Conservation (phyloP, 2,888 invertebrate species). For the Schizaphis graminum region DNA sequence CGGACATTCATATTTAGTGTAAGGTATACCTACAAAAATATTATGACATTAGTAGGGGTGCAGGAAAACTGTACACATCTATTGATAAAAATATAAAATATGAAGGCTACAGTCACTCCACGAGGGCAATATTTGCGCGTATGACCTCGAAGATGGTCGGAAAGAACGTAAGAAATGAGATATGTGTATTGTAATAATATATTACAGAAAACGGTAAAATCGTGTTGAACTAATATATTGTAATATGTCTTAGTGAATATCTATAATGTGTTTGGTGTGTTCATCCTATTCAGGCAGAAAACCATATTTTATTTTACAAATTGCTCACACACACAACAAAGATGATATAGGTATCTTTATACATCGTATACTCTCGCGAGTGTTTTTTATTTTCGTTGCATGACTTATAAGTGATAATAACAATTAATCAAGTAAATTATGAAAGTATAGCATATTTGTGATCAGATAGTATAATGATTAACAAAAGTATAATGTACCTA, state of each 20-base stretch:
- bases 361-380: neutral
- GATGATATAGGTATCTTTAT: neutral
- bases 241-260: neutral
- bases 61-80: neutral
- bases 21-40: neutral
- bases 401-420: neutral
- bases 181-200: neutral
- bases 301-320: neutral
- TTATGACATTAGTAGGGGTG: neutral
- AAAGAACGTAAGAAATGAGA: neutral
- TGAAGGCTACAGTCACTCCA: neutral
- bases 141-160: neutral
- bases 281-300: neutral
- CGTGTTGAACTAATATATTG: neutral
- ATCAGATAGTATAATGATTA: no score
- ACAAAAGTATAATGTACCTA: no score
- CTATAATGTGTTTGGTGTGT: neutral
- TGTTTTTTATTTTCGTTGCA: neutral
- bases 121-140: neutral
- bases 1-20: neutral
- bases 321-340: neutral
- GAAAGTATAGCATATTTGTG: no score
- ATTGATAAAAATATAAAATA: neutral
- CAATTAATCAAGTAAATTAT: no score
- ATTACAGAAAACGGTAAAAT: neutral